Evolutionary conservation across 2,888 invertebrate species (phyloP), one percentile per base, ranked within the genome.

Genomic region (Synergus japonicus): DNA sequence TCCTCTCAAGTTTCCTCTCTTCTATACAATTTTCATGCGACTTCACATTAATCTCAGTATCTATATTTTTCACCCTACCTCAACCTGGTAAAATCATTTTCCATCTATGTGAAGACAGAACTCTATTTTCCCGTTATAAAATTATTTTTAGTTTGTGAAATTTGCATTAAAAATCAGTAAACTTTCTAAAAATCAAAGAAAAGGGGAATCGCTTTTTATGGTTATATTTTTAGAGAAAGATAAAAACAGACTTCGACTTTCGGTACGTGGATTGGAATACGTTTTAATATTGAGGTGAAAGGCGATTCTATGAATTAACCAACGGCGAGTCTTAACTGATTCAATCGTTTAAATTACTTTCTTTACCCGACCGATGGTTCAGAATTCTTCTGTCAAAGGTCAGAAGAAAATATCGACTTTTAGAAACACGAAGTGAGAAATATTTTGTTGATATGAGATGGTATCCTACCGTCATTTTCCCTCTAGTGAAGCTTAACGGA

Each of bases 401-500:
- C 5, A 63, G 3, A 13, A 5, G 8, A 4, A 67, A 44, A 67
- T 37, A 37, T 44, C 0, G 67, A 46, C 13, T 44, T 22, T n/a
- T 54, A 7, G 9, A 41, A 5, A n/a, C 10, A 37, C n/a, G 12
- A 58, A 37, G 37, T n/a, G 15, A 4, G 12, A 73, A 54, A 9
- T 29, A 54, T 29, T 1, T 13, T 5, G 4, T n/a, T 15, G n/a
- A 73, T 29, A 46, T 13, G 8, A 54, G 29, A 15, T 37, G 9
- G n/a, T 49, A 8, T 12, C 49, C 54, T 58, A 37, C 37, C 10
- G 41, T 82, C 79, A 79, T 81, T 82, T 81, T 79, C 66, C 58
- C 78, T 82, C 77, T 78, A 49, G 46, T 79, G 78, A 81, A 79
- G 81, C 81, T 82, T 78, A 81, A 80, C 81, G 73, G 76, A 76